Evolutionary conservation across 2,797 vertebrate genomes (phyloP).

Genomic region (Spondyliosoma cantharus): DNA sequence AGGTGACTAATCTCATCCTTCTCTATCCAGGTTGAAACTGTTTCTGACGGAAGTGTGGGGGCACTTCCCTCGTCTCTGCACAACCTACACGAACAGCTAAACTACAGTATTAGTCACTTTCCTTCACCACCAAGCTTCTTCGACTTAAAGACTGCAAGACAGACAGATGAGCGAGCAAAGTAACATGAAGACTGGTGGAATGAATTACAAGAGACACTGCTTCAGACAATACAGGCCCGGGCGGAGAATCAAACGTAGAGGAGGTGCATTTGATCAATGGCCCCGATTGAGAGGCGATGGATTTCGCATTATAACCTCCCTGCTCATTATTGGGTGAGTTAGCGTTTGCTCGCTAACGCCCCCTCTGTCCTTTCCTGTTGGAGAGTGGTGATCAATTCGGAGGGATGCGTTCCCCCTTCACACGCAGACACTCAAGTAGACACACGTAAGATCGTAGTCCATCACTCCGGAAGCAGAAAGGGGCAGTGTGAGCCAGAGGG

Average conservation of each 20-base stretch:
- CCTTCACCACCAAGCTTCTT: slow-evolving; percentile 21
- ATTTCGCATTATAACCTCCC: slow-evolving; percentile 80
- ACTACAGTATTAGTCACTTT: slow-evolving; percentile 31
- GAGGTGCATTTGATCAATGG: slow-evolving; percentile 75
- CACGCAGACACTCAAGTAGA: slow-evolving; percentile 24
- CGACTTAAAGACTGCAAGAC: slow-evolving; percentile 8
- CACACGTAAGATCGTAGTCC: slow-evolving; percentile 29
- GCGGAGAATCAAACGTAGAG: slow-evolving; percentile 65
- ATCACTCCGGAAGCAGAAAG: slow-evolving; percentile 45
- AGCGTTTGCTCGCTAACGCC: slow-evolving; percentile 69
- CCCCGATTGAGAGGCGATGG: slow-evolving; percentile 77
- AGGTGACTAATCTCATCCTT: slow-evolving; percentile 79
- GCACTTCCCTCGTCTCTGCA: slow-evolving; percentile 1
- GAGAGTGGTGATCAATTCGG: slow-evolving; percentile 74
- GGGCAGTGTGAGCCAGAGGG: slow-evolving; percentile 18
- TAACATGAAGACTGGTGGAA: slow-evolving; percentile 1
- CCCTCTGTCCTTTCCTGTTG: slow-evolving; percentile 70
- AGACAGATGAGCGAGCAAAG: slow-evolving; percentile 23
- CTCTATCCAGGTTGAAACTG: slow-evolving; percentile 51
- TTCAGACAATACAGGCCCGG: slow-evolving; percentile 42
- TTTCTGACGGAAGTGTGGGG: slow-evolving; percentile 33
- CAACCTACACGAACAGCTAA: slow-evolving; percentile 19
- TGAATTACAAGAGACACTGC: slow-evolving; percentile 22
- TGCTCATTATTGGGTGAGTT: slow-evolving; percentile 79
- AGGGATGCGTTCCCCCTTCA: slow-evolving; percentile 54